Conservation (phyloP, 2,888 invertebrate genomes). For the Sarcophaga variegata region DNA sequence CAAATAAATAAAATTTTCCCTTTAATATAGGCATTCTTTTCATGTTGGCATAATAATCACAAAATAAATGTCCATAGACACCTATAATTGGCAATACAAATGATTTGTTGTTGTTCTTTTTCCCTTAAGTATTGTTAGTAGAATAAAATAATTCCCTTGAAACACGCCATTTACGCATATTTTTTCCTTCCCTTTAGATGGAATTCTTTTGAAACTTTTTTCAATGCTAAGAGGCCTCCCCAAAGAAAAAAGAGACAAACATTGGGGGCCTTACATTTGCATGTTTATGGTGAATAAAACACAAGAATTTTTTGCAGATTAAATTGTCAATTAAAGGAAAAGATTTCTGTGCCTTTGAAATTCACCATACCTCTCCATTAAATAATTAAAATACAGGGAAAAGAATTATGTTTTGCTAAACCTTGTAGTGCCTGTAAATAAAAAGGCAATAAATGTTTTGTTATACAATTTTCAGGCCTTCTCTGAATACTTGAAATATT, state of each 20-base stretch:
- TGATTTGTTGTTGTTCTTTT: not conserved
- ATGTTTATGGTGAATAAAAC: constrained; percentile 54
- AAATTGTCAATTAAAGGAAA: constrained; percentile 49
- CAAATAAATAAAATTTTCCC: not conserved
- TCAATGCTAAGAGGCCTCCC: no score
- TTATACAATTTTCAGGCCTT: no score
- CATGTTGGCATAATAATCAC: not conserved
- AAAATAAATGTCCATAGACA: constrained; percentile 17
- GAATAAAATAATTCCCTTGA: not conserved
- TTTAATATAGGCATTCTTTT: not conserved
- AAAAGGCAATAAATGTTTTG: no score
- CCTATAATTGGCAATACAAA: constrained; percentile 37
- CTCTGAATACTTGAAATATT: no score
- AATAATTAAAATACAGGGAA: constrained; percentile 16
- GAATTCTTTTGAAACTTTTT: no score
- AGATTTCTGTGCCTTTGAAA: not conserved
- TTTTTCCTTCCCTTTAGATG: not conserved
- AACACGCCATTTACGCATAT: constrained; percentile 53
- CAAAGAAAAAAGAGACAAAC: not conserved
- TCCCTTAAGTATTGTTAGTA: not conserved
- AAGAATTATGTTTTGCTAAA: constrained; percentile 31
- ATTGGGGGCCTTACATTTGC: constrained; percentile 25
- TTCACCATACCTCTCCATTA: not conserved
- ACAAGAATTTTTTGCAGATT: constrained; percentile 51
- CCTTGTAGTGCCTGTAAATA: no score